These are phyloP conservation scores for Ophion ventricosus DNA, from an alignment of 2,888 invertebrate genomes.

Conservation along the genomic window DNA sequence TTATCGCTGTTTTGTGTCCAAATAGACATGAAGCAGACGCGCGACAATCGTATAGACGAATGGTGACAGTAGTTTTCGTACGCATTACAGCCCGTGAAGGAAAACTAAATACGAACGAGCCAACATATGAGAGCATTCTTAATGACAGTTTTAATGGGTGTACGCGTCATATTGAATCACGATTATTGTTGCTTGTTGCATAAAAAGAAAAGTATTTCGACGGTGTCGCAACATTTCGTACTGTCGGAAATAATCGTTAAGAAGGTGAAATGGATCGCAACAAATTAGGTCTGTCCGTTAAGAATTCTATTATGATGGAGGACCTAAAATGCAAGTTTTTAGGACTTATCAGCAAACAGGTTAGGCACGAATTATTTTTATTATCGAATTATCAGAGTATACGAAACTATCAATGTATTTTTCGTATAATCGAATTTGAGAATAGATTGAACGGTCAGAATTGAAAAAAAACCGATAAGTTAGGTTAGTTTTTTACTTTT, in stretches of 20 bases:
- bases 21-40: conserved; percentile 18
- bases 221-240: conserved; percentile 34
- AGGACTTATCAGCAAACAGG: conserved; percentile 80
- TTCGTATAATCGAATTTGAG: not conserved
- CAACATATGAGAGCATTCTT: not conserved
- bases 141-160: conserved; percentile 57
- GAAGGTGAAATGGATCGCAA: conserved; percentile 67
- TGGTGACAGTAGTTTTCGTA: conserved; percentile 30
- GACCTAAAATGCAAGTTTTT: conserved; percentile 80
- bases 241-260: conserved; percentile 15
- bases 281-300: conserved; percentile 70
- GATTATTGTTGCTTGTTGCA: conserved; percentile 45
- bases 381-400: not conserved
- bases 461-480: not conserved
- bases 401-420: not conserved
- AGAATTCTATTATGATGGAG: conserved; percentile 78
- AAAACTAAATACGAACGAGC: not conserved
- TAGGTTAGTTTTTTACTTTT: conserved; percentile 26
- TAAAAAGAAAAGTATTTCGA: conserved; percentile 32
- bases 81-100: not conserved
- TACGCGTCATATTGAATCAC: conserved; percentile 39
- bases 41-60: conserved; percentile 32
- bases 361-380: conserved; percentile 55
- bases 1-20: conserved; percentile 14
- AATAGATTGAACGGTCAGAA: conserved; percentile 1